Conservation (phyloP, 2,113 vertebrate species). For the Trinectes maculatus region DNA sequence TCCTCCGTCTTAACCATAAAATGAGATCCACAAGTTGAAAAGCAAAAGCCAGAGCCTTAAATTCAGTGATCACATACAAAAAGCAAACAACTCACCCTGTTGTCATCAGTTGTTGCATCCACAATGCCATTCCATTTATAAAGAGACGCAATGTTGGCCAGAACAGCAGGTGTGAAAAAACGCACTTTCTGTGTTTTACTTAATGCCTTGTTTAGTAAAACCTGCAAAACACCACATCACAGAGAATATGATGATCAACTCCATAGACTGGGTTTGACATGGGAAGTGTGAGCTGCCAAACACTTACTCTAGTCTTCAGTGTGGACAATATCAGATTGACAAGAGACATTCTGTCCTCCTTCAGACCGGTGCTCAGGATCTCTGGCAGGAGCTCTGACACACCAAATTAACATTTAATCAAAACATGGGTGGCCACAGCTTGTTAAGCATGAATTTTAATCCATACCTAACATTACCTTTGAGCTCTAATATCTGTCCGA, state of each 20-base stretch:
- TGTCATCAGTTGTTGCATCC: conserved; percentile 81
- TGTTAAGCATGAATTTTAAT: background rate
- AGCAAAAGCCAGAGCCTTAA: background rate
- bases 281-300: background rate
- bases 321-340: conserved; percentile 90
- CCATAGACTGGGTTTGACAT: background rate
- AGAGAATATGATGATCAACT: background rate
- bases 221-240: conserved; percentile 73
- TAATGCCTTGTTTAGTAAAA: conserved; percentile 88
- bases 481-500: conserved; percentile 88
- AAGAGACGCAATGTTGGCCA: conserved; percentile 88
- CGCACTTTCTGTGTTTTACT: conserved; percentile 96
- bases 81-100: conserved; percentile 71
- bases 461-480: conserved; percentile 84
- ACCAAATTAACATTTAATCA: conserved; percentile 9
- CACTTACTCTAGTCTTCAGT: conserved; percentile 86
- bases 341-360: conserved; percentile 90
- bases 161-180: conserved; percentile 87
- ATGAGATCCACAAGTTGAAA: background rate
- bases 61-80: background rate
- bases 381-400: conserved; percentile 89
- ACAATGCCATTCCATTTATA: conserved; percentile 92
- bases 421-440: background rate
- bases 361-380: conserved; percentile 89
- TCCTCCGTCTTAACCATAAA: conserved; percentile 53